phyloP scores from a whole-genome alignment of 2,113 vertebrate genomes.

The Oriolus oriolus region DNA sequence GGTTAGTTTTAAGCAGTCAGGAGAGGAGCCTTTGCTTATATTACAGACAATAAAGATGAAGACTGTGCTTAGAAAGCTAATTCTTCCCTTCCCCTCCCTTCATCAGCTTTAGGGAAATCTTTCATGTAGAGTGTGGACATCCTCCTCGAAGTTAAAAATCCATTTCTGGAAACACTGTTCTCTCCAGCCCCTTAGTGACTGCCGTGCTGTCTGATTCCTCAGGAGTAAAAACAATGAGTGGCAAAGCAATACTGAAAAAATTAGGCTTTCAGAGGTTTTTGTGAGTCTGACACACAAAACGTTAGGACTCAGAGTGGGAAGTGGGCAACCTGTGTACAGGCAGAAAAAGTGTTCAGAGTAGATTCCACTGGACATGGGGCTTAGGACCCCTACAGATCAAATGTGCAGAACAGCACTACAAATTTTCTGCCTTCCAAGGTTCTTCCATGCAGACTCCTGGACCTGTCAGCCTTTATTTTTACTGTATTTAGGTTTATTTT shows the following conservation, averaged over 20 bases:
- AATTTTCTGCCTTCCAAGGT: neutral
- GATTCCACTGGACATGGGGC: neutral
- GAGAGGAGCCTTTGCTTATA: constrained; percentile 14
- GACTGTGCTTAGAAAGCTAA: neutral
- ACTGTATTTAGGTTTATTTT: neutral
- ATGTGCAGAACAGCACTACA: neutral
- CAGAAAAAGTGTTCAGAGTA: fast-evolving
- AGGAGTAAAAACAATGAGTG: neutral
- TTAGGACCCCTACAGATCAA: neutral
- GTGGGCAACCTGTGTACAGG: neutral
- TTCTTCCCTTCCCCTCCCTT: neutral
- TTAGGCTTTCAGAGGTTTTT: neutral
- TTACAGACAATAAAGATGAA: neutral
- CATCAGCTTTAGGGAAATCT: neutral
- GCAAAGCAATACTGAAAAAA: neutral
- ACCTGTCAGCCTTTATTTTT: neutral
- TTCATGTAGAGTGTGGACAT: neutral
- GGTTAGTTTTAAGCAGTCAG: neutral
- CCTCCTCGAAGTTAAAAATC: neutral
- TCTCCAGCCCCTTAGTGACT: neutral
- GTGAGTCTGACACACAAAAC: neutral
- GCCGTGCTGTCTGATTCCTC: neutral
- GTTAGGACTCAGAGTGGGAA: neutral
- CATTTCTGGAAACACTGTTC: neutral
- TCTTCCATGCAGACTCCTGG: neutral